Percentiles rank a stretch among this genome's conserved stretches.
phyloP scores from a whole-genome alignment of 2,888 invertebrate genomes.

The Amphiduros pacificus region DNA sequence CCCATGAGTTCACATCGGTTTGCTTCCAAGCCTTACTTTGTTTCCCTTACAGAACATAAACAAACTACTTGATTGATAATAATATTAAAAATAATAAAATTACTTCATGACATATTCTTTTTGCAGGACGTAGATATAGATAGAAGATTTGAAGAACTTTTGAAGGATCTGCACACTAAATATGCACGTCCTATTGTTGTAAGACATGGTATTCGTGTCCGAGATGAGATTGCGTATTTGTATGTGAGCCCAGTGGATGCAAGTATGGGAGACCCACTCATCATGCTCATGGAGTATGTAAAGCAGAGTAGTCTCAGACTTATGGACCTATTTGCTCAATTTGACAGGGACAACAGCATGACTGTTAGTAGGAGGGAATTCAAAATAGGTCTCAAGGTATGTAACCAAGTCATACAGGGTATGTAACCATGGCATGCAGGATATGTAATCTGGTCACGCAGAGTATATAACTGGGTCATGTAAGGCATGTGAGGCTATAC shows the following conservation, averaged over 20 bases:
- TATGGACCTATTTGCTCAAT: constrained; percentile 8
- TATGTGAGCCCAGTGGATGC: not conserved
- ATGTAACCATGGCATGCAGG: too few species aligned
- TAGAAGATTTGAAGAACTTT: not conserved
- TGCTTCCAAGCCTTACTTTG: too few species aligned
- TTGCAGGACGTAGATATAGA: constrained; percentile 7
- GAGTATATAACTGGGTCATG: too few species aligned
- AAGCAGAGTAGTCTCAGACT: not conserved
- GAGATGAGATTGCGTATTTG: not conserved
- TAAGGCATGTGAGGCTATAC: too few species aligned
- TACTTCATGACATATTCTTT: not conserved
- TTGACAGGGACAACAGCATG: constrained; percentile 7
- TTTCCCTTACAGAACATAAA: too few species aligned
- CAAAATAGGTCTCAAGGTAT: constrained; percentile 3
- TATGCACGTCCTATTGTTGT: not conserved
- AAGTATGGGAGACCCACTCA: constrained; percentile 1
- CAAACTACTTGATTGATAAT: too few species aligned
- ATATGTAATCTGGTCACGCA: too few species aligned
- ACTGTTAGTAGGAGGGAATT: not conserved
- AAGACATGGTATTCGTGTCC: not conserved
- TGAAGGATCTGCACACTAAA: not conserved
- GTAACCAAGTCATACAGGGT: too few species aligned
- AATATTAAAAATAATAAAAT: too few species aligned
- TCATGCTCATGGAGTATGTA: constrained; percentile 1
- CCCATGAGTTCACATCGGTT: too few species aligned